Evolutionary conservation across 2,888 invertebrate genomes (phyloP).

Genomic region (Callyntrura guangdongensis): DNA sequence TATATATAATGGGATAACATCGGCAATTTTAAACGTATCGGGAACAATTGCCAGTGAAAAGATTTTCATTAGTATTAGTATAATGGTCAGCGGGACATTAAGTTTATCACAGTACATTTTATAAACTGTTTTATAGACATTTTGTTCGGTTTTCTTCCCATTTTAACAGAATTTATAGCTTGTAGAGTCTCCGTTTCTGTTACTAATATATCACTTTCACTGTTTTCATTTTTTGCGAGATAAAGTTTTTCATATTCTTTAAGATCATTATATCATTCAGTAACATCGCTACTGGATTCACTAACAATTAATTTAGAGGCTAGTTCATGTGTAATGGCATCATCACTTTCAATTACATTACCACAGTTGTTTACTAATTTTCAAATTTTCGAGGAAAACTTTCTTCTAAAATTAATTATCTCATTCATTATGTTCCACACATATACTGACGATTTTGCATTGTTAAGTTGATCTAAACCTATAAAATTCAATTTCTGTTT

Average conservation of each 20-base stretch:
- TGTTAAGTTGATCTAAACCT: too few species aligned
- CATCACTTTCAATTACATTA: neutral
- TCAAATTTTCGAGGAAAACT: neutral
- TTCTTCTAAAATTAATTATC: constrained; percentile 13
- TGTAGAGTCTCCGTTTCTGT: too few species aligned
- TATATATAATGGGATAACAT: constrained; percentile 2
- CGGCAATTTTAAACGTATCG: neutral
- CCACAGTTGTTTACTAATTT: constrained; percentile 8
- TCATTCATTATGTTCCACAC: constrained; percentile 37
- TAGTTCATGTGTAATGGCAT: neutral
- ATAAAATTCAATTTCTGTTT: too few species aligned
- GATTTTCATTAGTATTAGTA: neutral
- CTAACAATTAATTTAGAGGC: constrained; percentile 53
- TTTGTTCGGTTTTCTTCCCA: too few species aligned
- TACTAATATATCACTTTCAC: too few species aligned
- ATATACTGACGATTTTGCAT: neutral
- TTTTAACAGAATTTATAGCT: too few species aligned
- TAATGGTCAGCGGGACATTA: neutral
- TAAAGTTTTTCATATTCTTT: too few species aligned
- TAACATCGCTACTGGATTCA: neutral
- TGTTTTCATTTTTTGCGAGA: too few species aligned
- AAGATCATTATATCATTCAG: too few species aligned
- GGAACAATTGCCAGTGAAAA: neutral
- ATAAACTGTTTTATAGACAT: constrained; percentile 3
- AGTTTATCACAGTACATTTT: neutral